Evolutionary conservation across 2,113 vertebrate species (phyloP).

Genomic region (Seriola quinqueradiata): DNA sequence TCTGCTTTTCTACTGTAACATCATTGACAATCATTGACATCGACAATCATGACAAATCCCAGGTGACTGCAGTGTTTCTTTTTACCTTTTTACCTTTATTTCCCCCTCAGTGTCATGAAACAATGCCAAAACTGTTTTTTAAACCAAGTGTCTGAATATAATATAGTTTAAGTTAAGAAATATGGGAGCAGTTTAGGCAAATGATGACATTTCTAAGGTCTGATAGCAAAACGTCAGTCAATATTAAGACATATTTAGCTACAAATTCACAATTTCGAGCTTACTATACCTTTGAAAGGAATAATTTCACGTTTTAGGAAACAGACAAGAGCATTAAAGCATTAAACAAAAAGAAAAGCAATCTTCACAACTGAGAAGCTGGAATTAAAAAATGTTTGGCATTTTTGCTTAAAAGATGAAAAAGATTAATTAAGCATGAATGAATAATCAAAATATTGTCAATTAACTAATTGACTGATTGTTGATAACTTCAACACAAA

Average conservation of each 20-base stretch:
- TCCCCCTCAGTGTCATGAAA: not conserved
- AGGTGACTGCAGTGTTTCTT: not conserved
- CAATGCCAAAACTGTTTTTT: not conserved
- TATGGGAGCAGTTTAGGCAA: too few relatives aligned
- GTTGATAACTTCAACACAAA: not conserved
- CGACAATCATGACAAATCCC: too few relatives aligned
- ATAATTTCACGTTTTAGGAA: not conserved
- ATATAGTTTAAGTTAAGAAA: too few relatives aligned
- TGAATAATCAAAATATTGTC: not conserved
- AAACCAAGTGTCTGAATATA: not conserved
- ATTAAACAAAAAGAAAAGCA: not conserved
- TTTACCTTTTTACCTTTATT: not conserved
- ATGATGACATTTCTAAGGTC: too few relatives aligned
- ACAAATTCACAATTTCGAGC: not conserved
- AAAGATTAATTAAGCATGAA: not conserved
- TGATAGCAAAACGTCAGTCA: not conserved
- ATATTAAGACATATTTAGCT: not conserved
- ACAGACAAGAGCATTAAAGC: too few relatives aligned
- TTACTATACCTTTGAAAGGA: too few relatives aligned
- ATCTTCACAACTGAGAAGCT: not conserved
- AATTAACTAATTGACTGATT: too few relatives aligned
- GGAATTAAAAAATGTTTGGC: not conserved
- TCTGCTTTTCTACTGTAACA: constrained; percentile 2
- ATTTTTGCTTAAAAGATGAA: too few relatives aligned
- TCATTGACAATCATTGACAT: not conserved